phyloP scores from a whole-genome alignment of 1,140 invertebrate species.

The Magallana ariakensis region DNA sequence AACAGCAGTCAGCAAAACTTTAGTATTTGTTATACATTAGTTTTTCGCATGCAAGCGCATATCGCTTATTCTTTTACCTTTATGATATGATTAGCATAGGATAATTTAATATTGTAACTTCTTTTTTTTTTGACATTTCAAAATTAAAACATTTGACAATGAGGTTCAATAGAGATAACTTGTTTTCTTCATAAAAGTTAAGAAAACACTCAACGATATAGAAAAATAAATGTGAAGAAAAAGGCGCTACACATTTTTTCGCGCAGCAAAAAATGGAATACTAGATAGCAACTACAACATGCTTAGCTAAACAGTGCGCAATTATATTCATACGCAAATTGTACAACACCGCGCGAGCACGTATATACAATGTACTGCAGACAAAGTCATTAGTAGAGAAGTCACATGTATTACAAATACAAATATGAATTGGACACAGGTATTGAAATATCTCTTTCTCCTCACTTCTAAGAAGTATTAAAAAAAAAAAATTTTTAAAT shows the following conservation, averaged over 20 bases:
- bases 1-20: constrained; percentile 11
- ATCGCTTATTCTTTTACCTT: neutral
- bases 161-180: neutral
- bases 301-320: constrained; percentile 38
- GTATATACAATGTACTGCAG: constrained; percentile 21
- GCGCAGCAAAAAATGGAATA: constrained; percentile 39
- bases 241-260: constrained; percentile 30
- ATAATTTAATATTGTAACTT: neutral
- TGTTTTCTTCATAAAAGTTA: neutral
- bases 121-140: neutral
- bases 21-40: constrained; percentile 22
- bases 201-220: constrained; percentile 29
- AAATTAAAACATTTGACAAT: neutral
- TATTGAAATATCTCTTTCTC: neutral
- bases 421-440: neutral
- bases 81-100: neutral
- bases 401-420: constrained; percentile 9
- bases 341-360: constrained; percentile 43
- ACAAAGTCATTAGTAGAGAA: constrained; percentile 33
- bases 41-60: constrained; percentile 25
- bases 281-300: constrained; percentile 41
- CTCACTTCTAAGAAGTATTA: neutral
- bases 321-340: constrained; percentile 30
- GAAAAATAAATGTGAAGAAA: constrained; percentile 19
- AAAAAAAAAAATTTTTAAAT: too few relatives aligned